These are phyloP conservation scores for Drosophila virilis DNA, from an alignment of 1,140 invertebrate genomes.

Conservation along the genomic window DNA sequence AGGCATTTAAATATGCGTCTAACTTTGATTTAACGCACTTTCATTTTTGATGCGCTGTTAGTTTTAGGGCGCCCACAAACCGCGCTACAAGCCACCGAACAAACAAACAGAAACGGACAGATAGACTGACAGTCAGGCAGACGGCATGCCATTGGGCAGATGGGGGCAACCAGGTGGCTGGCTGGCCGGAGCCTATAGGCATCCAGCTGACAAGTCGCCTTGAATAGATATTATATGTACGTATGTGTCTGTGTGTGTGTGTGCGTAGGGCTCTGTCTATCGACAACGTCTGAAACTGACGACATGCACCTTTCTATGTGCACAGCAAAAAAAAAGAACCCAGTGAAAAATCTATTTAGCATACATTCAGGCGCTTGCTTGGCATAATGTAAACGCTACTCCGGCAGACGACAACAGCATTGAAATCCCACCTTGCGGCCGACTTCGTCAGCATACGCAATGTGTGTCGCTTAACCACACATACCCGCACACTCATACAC, in stretches of 20 bases:
- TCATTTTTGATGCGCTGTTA: slow-evolving; percentile 69
- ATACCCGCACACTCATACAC: slow-evolving; percentile 18
- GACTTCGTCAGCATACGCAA: slow-evolving; percentile 70
- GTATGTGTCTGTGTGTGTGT: not conserved
- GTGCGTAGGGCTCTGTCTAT: slow-evolving; percentile 22
- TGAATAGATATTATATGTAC: slow-evolving; percentile 16
- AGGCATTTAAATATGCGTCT: slow-evolving; percentile 48
- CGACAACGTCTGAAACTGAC: slow-evolving; percentile 41
- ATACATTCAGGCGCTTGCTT: slow-evolving; percentile 77
- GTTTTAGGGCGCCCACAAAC: slow-evolving; percentile 67
- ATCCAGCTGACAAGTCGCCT: slow-evolving; percentile 40
- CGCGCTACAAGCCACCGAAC: slow-evolving; percentile 64
- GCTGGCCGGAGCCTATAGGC: not conserved
- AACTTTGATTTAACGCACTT: slow-evolving; percentile 75
- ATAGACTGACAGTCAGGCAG: slow-evolving; percentile 31
- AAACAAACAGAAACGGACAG: slow-evolving; percentile 49
- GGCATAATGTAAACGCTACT: slow-evolving; percentile 68
- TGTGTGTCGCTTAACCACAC: slow-evolving; percentile 72
- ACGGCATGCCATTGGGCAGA: not conserved
- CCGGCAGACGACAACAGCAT: slow-evolving; percentile 55
- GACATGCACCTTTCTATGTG: slow-evolving; percentile 21
- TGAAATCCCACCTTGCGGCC: slow-evolving; percentile 67
- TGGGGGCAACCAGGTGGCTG: slow-evolving; percentile 3
- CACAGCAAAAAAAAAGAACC: slow-evolving; percentile 16
- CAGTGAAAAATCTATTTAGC: slow-evolving; percentile 77